phyloP scores from a whole-genome alignment of 2,888 invertebrate species.

The Selenia dentaria region DNA sequence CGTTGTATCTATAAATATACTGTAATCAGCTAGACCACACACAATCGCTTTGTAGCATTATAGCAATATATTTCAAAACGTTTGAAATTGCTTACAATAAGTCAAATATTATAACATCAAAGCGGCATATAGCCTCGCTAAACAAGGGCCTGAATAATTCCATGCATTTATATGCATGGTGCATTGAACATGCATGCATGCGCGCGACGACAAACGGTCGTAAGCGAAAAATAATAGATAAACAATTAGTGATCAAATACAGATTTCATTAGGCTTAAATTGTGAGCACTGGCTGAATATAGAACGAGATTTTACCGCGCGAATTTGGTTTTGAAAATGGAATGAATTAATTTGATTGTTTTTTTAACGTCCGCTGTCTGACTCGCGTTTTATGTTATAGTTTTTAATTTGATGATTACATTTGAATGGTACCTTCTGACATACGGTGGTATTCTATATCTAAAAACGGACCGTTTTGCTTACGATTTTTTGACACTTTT shows the following conservation, averaged over 20 bases:
- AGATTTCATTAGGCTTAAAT: constrained; percentile 20
- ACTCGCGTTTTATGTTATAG: background rate
- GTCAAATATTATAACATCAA: too few species aligned
- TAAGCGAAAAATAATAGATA: constrained; percentile 24
- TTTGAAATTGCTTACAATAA: too few species aligned
- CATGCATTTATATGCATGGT: constrained; percentile 30
- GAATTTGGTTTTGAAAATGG: constrained; percentile 12
- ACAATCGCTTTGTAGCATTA: background rate
- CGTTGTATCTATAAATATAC: too few species aligned
- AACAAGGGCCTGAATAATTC: constrained; percentile 25
- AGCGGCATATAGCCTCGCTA: constrained; percentile 15
- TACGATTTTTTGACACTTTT: too few species aligned
- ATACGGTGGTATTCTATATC: too few species aligned
- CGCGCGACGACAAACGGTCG: constrained; percentile 21
- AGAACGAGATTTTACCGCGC: too few species aligned
- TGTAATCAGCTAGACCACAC: too few species aligned
- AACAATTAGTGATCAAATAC: constrained; percentile 27
- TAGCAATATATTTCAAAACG: background rate
- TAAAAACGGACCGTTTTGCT: too few species aligned
- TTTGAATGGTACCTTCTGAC: too few species aligned
- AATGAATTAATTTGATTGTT: constrained; percentile 7
- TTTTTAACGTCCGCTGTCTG: constrained; percentile 1
- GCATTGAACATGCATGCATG: constrained; percentile 22
- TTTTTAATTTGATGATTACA: too few species aligned
- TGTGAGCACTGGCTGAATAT: constrained; percentile 17